A percentile compares a stretch with the other conserved stretches of the same genome.
Evolutionary conservation across 2,888 invertebrate species (phyloP).

Genomic region (Netelia inedita): DNA sequence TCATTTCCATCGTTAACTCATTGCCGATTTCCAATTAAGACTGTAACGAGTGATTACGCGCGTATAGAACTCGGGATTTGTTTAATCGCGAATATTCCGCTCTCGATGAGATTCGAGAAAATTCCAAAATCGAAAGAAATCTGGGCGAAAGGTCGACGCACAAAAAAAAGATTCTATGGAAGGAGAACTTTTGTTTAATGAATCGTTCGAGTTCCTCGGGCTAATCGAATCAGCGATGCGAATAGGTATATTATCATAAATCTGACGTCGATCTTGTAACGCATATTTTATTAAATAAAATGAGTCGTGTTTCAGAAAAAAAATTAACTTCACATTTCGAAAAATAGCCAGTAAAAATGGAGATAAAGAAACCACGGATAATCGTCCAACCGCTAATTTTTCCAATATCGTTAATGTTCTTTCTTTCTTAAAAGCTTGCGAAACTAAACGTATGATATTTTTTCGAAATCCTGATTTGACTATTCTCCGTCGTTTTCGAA

Average conservation of each 20-base stretch:
- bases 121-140: neutral
- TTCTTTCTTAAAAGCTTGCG: too few relatives aligned
- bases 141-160: neutral
- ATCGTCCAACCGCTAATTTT: too few relatives aligned
- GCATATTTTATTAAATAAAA: neutral
- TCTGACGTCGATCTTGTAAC: neutral
- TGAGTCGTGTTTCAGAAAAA: neutral
- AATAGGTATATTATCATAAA: neutral
- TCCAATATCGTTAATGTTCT: too few relatives aligned
- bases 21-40: neutral
- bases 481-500: neutral
- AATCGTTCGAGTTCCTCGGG: neutral
- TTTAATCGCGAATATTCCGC: neutral
- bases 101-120: neutral
- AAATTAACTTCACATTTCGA: neutral
- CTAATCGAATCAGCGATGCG: neutral
- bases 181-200: neutral
- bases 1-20: slow-evolving; percentile 8
- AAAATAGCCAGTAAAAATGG: too few relatives aligned
- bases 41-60: neutral
- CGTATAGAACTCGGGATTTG: neutral
- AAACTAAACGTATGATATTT: too few relatives aligned
- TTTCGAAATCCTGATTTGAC: too few relatives aligned
- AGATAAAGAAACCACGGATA: too few relatives aligned
- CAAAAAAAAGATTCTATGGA: neutral